Percentiles rank a stretch among this genome's conserved stretches.
Evolutionary conservation across 2,888 invertebrate genomes (phyloP).

Genomic region (Limnephilus auricula): DNA sequence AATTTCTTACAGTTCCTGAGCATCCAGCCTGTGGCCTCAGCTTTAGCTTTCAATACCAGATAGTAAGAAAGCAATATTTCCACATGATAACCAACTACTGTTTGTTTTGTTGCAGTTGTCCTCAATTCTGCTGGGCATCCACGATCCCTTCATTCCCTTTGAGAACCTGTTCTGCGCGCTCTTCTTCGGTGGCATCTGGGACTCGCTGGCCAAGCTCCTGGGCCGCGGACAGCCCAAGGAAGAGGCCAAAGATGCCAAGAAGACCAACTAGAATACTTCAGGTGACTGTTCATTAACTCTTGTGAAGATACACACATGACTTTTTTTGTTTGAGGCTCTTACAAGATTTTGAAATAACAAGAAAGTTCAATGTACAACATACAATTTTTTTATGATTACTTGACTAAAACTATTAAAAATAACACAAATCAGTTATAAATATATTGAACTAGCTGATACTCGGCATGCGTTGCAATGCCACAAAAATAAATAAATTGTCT

Average conservation of each 20-base stretch:
- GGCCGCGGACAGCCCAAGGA: slow-evolving; percentile 90
- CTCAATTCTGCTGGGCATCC: slow-evolving; percentile 96
- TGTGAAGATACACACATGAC: background rate
- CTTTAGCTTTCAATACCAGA: background rate
- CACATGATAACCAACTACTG: slow-evolving; percentile 14
- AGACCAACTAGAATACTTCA: slow-evolving; percentile 81
- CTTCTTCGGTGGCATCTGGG: slow-evolving; percentile 99
- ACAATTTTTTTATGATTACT: no score
- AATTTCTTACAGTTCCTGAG: no score
- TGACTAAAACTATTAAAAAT: no score
- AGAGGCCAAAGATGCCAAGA: slow-evolving; percentile 89
- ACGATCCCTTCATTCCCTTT: slow-evolving; percentile 99
- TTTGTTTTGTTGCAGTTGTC: slow-evolving; percentile 82
- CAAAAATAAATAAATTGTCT: no score
- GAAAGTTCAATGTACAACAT: no score
- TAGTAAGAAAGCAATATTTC: background rate
- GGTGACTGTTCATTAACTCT: background rate
- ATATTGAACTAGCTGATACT: no score
- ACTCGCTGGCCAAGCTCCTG: slow-evolving; percentile 93
- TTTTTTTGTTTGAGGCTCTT: background rate
- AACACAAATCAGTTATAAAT: no score
- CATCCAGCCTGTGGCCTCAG: no score
- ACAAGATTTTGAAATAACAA: no score
- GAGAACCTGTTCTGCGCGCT: slow-evolving; percentile 98
- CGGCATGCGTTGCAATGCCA: no score